phyloP scores from a whole-genome alignment of 2,113 vertebrate genomes.

The Microtus ochrogaster region DNA sequence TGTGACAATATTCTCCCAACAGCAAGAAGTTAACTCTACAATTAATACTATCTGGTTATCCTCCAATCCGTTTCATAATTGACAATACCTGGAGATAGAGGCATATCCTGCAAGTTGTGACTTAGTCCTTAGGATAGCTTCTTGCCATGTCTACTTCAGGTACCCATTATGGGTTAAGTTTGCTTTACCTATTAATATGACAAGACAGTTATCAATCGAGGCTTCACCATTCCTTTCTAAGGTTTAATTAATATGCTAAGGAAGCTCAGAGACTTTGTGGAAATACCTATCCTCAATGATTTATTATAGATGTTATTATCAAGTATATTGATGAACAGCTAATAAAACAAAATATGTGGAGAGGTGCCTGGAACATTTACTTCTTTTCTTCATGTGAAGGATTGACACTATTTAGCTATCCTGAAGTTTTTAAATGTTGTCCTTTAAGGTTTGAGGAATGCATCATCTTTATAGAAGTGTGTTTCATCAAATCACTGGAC shows the following conservation, averaged over 20 bases:
- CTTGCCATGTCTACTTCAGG: background rate
- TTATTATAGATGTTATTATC: background rate
- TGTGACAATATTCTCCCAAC: background rate
- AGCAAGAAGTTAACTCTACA: background rate
- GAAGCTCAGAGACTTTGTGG: background rate
- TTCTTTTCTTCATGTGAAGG: background rate
- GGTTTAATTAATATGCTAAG: background rate
- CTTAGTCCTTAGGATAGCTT: background rate
- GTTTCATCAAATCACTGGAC: background rate
- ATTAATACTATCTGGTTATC: background rate
- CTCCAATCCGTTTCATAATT: background rate
- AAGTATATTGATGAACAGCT: background rate
- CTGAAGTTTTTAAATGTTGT: background rate
- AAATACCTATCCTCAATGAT: background rate
- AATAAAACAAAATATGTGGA: background rate
- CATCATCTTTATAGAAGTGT: background rate
- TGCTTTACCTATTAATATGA: background rate
- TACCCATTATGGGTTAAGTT: background rate
- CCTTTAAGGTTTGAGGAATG: background rate
- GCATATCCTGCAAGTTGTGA: background rate
- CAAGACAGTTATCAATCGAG: background rate
- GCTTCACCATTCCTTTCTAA: background rate
- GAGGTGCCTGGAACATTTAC: background rate
- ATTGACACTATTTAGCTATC: background rate
- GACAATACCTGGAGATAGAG: background rate